These are phyloP conservation scores for Scolanthus callimorphus DNA, from an alignment of 92 coral and sea anemone genomes.

Conservation along the genomic window DNA sequence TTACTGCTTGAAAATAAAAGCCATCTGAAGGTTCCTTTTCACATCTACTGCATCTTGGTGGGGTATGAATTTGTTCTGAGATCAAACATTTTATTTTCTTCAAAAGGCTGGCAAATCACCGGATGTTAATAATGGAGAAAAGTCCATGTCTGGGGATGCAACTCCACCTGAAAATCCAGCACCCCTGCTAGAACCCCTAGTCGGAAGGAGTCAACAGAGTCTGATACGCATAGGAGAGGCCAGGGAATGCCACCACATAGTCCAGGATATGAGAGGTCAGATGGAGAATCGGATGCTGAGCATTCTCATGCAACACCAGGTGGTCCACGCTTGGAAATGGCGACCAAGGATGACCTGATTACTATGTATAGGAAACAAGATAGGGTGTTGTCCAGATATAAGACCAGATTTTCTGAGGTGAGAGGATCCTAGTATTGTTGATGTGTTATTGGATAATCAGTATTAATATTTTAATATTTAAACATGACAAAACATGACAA, in stretches of 20 bases:
- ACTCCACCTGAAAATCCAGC: conserved; percentile 68
- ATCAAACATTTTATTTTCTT: no score
- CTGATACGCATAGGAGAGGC: conserved; percentile 56
- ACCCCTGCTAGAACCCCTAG: conserved; percentile 56
- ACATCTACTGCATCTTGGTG: no score
- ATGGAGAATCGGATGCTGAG: conserved; percentile 86
- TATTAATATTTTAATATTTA: no score
- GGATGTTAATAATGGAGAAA: conserved; percentile 66
- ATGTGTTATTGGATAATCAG: background rate
- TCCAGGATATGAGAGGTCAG: conserved; percentile 74
- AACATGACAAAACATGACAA: no score
- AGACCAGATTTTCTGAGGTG: conserved; percentile 92
- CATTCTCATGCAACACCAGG: conserved; percentile 47
- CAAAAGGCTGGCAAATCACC: conserved; percentile 64
- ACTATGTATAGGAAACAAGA: conserved; percentile 82
- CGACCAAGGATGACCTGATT: conserved; percentile 79
- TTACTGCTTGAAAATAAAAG: background rate
- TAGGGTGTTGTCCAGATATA: conserved; percentile 78
- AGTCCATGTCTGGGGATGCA: conserved; percentile 28
- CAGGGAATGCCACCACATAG: conserved; percentile 51
- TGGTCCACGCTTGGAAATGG: conserved; percentile 59
- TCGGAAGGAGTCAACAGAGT: conserved; percentile 54
- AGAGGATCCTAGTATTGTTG: background rate
- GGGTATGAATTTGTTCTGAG: no score
- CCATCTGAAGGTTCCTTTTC: background rate